These are phyloP conservation scores for Nautilus pompilius DNA, from an alignment of 1,140 invertebrate genomes.

Conservation along the genomic window DNA sequence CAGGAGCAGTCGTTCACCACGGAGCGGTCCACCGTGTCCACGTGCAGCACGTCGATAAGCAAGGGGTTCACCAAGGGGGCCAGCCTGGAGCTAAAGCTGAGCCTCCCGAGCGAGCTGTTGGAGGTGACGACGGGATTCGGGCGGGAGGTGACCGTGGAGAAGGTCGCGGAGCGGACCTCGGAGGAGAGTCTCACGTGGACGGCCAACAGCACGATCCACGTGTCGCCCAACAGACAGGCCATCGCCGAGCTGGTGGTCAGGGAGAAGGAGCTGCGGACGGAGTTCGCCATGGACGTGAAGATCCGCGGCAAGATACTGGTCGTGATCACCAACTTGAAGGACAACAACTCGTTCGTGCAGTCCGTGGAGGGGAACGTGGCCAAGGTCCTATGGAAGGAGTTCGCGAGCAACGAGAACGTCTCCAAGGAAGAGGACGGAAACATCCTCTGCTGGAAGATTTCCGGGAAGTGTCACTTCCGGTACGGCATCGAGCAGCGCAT, in stretches of 20 bases:
- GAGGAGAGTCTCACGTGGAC: conserved; percentile 57
- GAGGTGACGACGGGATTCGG: conserved; percentile 57
- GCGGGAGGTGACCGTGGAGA: conserved; percentile 56
- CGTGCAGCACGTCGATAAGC: conserved; percentile 50
- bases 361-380: conserved; percentile 48
- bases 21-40: conserved; percentile 54
- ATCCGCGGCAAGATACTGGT: conserved; percentile 53
- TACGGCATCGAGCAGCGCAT: conserved; percentile 54
- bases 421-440: conserved; percentile 27
- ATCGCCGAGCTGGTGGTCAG: conserved; percentile 56
- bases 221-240: conserved; percentile 49
- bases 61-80: conserved; percentile 57
- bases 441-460: conserved; percentile 34
- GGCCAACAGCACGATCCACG: conserved; percentile 56
- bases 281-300: conserved; percentile 50
- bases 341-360: conserved; percentile 54
- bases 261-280: conserved; percentile 55
- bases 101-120: conserved; percentile 55
- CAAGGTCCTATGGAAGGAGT: conserved; percentile 40
- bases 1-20: conserved; percentile 60
- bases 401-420: conserved; percentile 18
- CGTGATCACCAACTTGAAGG: conserved; percentile 47
- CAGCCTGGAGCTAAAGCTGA: conserved; percentile 56
- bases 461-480: conserved; percentile 47
- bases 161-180: conserved; percentile 51